A percentile compares a stretch with the other conserved stretches of the same genome.
These are phyloP conservation scores for Cephalopterus ornatus DNA, from an alignment of 2,113 vertebrate species.

Conservation along the genomic window DNA sequence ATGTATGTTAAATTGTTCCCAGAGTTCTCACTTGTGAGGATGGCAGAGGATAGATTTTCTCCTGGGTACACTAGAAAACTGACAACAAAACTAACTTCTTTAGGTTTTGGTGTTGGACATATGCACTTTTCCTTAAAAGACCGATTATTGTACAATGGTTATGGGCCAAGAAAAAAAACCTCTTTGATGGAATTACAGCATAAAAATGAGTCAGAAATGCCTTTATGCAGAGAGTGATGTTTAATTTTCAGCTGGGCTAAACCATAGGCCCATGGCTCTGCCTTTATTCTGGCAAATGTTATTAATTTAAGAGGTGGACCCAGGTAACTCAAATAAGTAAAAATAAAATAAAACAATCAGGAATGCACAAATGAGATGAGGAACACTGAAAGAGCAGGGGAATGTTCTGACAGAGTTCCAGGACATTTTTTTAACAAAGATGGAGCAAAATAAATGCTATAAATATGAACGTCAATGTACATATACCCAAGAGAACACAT, in stretches of 20 bases:
- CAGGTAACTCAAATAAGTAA: background rate
- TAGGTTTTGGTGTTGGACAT: background rate
- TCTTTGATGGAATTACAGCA: background rate
- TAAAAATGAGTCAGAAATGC: background rate
- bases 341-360: background rate
- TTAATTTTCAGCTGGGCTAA: background rate
- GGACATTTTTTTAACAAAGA: background rate
- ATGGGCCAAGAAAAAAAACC: background rate
- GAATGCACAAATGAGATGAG: background rate
- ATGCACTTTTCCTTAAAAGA: background rate
- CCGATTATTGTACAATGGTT: background rate
- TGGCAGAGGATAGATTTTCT: constrained; percentile 13
- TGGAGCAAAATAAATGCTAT: background rate
- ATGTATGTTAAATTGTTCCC: constrained; percentile 26
- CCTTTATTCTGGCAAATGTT: background rate
- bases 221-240: background rate
- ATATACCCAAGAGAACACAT: background rate
- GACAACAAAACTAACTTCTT: constrained; percentile 1
- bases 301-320: background rate
- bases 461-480: background rate
- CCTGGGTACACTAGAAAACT: background rate
- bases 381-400: background rate
- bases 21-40: background rate
- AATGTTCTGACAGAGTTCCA: background rate
- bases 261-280: background rate